These are phyloP conservation scores for Gavialis gangeticus DNA, from an alignment of 2,113 vertebrate genomes.

Conservation along the genomic window DNA sequence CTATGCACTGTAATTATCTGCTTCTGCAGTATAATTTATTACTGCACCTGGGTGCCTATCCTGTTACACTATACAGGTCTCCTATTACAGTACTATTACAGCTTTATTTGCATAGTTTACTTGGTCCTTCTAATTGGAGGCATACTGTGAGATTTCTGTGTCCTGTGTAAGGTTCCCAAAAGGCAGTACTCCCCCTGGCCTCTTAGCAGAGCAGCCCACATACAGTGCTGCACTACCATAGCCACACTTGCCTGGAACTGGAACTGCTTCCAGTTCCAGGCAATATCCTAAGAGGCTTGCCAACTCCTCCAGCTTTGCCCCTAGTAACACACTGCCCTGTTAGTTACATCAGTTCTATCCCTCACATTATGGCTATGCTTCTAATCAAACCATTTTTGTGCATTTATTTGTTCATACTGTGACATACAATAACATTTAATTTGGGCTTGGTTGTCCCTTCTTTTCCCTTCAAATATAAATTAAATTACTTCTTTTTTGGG, in stretches of 20 bases:
- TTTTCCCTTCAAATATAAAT: not conserved
- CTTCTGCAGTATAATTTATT: not conserved
- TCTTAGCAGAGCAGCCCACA: no score
- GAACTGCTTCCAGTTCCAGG: no score
- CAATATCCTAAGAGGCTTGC: no score
- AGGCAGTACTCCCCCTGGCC: no score
- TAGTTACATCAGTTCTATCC: no score
- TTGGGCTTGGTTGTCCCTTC: not conserved
- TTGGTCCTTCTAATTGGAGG: not conserved
- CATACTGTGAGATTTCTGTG: no score
- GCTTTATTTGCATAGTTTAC: not conserved
- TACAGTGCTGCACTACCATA: no score
- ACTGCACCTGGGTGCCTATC: not conserved
- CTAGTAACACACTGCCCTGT: no score
- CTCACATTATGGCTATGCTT: no score
- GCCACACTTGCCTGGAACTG: no score
- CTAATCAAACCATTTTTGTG: not conserved
- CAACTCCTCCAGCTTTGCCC: no score
- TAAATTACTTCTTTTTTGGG: not conserved
- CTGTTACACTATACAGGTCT: not conserved
- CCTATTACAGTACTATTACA: accelerated
- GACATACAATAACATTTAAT: not conserved
- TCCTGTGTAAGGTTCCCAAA: no score
- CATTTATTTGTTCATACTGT: not conserved
- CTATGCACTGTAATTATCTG: not conserved